Evolutionary conservation across 2,113 vertebrate genomes (phyloP).

Genomic region (Argyrosomus japonicus): DNA sequence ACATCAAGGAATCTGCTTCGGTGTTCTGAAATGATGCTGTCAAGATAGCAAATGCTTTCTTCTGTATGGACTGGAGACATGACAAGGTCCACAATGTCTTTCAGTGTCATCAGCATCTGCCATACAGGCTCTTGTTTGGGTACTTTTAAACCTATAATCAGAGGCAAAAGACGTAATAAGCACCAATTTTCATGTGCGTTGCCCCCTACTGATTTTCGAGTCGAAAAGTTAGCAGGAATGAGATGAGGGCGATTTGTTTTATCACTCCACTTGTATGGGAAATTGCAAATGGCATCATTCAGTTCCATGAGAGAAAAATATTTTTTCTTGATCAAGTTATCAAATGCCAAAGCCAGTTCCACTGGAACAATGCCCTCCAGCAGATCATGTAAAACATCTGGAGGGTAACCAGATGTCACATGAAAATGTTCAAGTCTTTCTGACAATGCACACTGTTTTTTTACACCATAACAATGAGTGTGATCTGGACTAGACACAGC

Average conservation of each 20-base stretch:
- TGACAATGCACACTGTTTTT: conserved; percentile 8
- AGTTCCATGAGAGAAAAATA: conserved; percentile 8
- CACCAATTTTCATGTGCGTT: neutral
- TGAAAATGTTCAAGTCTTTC: conserved; percentile 22
- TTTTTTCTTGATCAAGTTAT: conserved; percentile 1
- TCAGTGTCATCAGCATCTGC: too few relatives aligned
- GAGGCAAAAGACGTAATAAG: neutral
- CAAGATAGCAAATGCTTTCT: too few relatives aligned
- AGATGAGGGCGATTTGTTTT: conserved; percentile 21
- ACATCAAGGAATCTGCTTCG: too few relatives aligned
- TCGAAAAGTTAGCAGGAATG: neutral
- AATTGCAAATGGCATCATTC: neutral
- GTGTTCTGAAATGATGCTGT: too few relatives aligned
- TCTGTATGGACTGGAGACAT: too few relatives aligned
- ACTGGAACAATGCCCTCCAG: conserved; percentile 11
- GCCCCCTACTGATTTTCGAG: neutral
- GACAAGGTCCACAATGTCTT: too few relatives aligned
- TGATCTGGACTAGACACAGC: neutral
- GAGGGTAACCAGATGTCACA: neutral
- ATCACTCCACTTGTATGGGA: conserved; percentile 55
- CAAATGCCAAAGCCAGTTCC: conserved; percentile 3
- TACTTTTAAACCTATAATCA: neutral
- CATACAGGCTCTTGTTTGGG: too few relatives aligned
- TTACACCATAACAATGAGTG: neutral
- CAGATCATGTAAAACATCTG: conserved; percentile 7